Evolutionary conservation across 2,888 invertebrate genomes (phyloP), one percentile per base, ranked within the genome.

Genomic region (Tholera decimalis): DNA sequence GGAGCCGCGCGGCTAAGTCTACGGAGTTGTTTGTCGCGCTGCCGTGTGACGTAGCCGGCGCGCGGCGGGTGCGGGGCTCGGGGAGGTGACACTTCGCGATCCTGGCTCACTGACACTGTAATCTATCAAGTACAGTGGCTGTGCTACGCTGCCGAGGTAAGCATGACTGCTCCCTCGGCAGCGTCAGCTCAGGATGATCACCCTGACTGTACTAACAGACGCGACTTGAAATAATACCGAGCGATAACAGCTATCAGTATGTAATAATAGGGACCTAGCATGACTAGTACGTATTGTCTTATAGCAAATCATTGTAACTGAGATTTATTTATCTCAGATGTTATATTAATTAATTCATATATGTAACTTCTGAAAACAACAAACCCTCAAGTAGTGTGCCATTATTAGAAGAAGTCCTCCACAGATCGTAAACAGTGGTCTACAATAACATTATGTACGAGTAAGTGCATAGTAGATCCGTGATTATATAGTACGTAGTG

Each of bases 1-100:
- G 44, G 39, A 58, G 58, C 57, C 22, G 20, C 13, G 28, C 22
- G 35, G 26, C 54, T 54, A 50, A 54, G 46, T 30, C 49, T 24
- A 46, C 44, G n/a, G 35, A 65, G n/a, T 20, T 69, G 43, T 75
- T 70, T 70, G 69, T 63, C 30, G 66, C 62, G 55, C 53, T 26
- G 24, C 39, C 50, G 63, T 28, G 37, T 43, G 35, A 20, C 55
- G 11, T 20, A 13, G 41, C 20, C 41, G 39, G 24, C 7, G n/a
- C n/a, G n/a, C 41, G 39, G 30, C 6, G 15, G 35, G 3, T 5
- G 26, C 22, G 37, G 11, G 24, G n/a, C 3, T 3, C n/a, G 13
- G 35, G 22, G 50, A 58, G 70, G 72, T 53, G 74, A 61, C 65
- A 71, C 47, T 41, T 47, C 33, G 46, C 33, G 49, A 53, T 24